These are phyloP conservation scores for Kradibia gibbosae DNA, from an alignment of 1,140 invertebrate genomes.

Conservation along the genomic window DNA sequence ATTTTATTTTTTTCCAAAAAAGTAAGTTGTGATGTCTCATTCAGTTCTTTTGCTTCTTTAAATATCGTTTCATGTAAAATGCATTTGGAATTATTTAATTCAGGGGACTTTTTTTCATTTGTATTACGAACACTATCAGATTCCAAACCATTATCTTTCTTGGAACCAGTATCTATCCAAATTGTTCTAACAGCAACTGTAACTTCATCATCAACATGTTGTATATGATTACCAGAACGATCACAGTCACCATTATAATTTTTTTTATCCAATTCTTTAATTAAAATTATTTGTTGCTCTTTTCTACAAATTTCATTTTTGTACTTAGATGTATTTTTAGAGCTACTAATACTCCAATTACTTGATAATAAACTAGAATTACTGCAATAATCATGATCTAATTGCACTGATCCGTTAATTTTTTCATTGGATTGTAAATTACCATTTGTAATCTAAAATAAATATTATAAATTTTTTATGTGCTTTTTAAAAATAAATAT, in stretches of 20 bases:
- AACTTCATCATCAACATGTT: slow-evolving; percentile 21
- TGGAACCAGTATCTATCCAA: slow-evolving; percentile 59
- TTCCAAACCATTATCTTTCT: slow-evolving; percentile 69
- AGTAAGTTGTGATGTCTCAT: not conserved
- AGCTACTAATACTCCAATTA: not conserved
- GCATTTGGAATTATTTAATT: not conserved
- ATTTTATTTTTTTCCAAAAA: not conserved
- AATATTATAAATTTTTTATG: not conserved
- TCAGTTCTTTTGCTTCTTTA: slow-evolving; percentile 25
- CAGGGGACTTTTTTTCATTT: slow-evolving; percentile 57
- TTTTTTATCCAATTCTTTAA: slow-evolving; percentile 33
- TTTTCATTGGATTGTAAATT: not conserved
- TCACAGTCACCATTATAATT: slow-evolving; percentile 25
- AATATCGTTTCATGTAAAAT: not conserved
- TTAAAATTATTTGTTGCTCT: slow-evolving; percentile 45
- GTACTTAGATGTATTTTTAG: slow-evolving; percentile 42
- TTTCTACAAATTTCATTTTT: slow-evolving; percentile 53
- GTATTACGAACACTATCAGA: slow-evolving; percentile 68
- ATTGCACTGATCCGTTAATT: slow-evolving; percentile 62
- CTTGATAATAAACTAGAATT: slow-evolving; percentile 52
- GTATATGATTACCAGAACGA: slow-evolving; percentile 25
- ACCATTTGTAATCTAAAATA: slow-evolving; percentile 35
- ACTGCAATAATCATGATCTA: slow-evolving; percentile 75
- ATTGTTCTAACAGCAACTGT: slow-evolving; percentile 11
- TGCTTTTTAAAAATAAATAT: not conserved